Evolutionary conservation across 1,140 invertebrate species (phyloP), one percentile per base, ranked within the genome.

Genomic region (Drosophila ercepeae): DNA sequence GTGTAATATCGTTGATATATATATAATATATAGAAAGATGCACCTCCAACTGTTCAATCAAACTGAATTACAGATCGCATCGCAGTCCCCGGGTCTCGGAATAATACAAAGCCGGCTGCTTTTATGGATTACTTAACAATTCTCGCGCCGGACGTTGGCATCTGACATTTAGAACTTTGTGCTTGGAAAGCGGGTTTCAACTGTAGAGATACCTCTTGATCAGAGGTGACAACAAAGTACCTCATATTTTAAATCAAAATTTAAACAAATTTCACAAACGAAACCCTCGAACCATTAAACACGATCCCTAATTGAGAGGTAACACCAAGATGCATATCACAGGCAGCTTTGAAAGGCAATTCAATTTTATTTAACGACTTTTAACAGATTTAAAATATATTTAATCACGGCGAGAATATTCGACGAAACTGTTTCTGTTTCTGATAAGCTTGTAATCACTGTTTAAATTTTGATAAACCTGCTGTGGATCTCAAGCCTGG

Each of bases 11-110:
- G 13, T 48, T 16, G 45, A 64, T 25, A 50, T 36, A 58, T 60
- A 44, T 27, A n/a, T n/a, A n/a, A n/a, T n/a, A n/a, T 39, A 1
- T 14, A 7, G 5, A 39, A 13, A 39, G 36, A 39, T 39, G 13
- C 41, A 13, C 52, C 19, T 42, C 18, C 57, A 44, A 67, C 63
- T 67, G 64, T 68, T 68, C 64, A 53, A 67, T 53, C 64, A 45
- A 67, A 65, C 51, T n/a, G 11, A 67, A 29, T 53, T 68, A 39
- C 32, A 19, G 45, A 68, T 61, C n/a, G 19, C 32, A 14, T 16
- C 29, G 13, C 19, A n/a, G n/a, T n/a, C n/a, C n/a, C n/a, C n/a
- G n/a, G n/a, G n/a, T 21, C 4, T 21, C 41, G 41, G 29, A n/a
- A 32, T 32, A 57, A 16, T 41, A 61, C 57, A 27, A 25, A 60